Evolutionary conservation across 2,888 invertebrate genomes (phyloP), one percentile per base, ranked within the genome.

Genomic region (Meta bourneti): DNA sequence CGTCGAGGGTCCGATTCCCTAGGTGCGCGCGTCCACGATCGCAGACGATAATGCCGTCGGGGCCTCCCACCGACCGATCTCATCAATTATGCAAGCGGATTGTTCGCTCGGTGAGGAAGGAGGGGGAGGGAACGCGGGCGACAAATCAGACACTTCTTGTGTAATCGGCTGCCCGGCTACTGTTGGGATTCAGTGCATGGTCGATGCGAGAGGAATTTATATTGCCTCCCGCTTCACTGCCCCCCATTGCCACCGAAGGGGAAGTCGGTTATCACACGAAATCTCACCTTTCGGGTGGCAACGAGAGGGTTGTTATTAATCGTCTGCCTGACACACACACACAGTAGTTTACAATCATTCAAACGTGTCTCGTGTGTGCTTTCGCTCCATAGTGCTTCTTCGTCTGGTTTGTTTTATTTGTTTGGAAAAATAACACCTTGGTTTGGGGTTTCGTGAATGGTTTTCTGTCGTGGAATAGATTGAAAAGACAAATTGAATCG

Each of bases 131-230:
- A 72, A 13, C 7, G 54, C 16, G 51, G 34, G 61, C 78, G 91
- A 87, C 91, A 91, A 87, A 91, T 91, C 87, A 91, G 82, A 82
- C 91, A 87, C 87, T 86, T 91, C 82, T 83, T 78, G 91, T 72
- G 87, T 78, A 89, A 89, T 89, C 78, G 82, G 7, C 87, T 78
- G 71, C 82, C 54, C 49, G 34, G 72, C 82, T 83, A 54, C 87
- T 49, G 83, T 71, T 19, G 49, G 74, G 83, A 61, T 16, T 16
- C 61, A 61, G 11, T 61, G 80, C 48, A 70, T n/a, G 61, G n/a
- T 74, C 19, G 34, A 75, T 75, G 81, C 69, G 81, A 70, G 74
- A 34, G 89, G 88, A 88, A 89, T 89, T 82, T 83, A 77, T 81
- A 88, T 88, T 88, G 88, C 74, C 79, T 69, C 71, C 70, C 79